Evolutionary conservation across 2,113 vertebrate species (phyloP), one percentile per base, ranked within the genome.

Genomic region (Toxotes jaculatrix): DNA sequence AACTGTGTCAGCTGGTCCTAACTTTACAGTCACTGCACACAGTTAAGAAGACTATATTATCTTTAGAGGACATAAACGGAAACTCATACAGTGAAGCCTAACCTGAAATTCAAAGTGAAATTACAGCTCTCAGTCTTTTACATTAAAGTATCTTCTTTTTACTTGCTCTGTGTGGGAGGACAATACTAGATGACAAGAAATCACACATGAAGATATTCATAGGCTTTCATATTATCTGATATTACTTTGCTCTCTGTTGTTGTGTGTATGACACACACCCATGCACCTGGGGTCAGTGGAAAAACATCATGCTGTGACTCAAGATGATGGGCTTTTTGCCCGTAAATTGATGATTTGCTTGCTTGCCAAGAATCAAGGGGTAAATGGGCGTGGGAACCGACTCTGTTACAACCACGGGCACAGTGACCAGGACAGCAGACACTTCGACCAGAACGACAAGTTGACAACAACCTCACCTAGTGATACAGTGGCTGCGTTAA

Each of bases 271-370:
- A 53, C 27, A 38, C 59, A 71, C 21, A 60, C 45, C 53, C 43
- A 40, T 40, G 5, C 31, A 77, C 59, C 69, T 79, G 63, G 40
- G 77, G 55, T 81, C 64, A 72, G 27, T 5, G 34, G 2, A 42
- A 34, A 21, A 31, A 31, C 8, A 57, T 40, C 60, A 27, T 5
- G 21, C 55, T 13, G n/a, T 66, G 71, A 77, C 38, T 68, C 69
- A 84, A 23, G 11, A 36, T 7, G 66, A 64, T 62, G 57, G 70
- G 38, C 51, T 69, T 5, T 6, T 10, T 75, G 62, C 63, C 79
- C 4, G 31, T 70, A 55, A 82, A 7, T 59, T 49, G 38, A 17
- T 10, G 12, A 42, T 38, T 87, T 77, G 42, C 7, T 31, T 81
- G 3, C 34, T 4, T 47, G 43, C 42, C 21, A 45, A 74, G 12